Conservation (phyloP, 2,113 vertebrate genomes). For the Rostratula benghalensis region DNA sequence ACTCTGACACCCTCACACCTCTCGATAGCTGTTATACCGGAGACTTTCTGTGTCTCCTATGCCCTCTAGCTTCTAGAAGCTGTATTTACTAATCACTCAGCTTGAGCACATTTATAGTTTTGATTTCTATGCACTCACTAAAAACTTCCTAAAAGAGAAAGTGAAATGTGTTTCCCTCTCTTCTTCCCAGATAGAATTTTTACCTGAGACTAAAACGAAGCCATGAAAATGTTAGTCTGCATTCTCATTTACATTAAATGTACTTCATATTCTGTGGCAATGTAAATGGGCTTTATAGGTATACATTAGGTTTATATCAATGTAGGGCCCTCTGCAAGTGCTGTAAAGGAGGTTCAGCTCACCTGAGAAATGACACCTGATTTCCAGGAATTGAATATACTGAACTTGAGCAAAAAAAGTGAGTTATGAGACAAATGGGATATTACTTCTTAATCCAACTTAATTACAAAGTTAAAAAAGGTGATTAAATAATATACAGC, state of each 20-base stretch:
- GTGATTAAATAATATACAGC: background rate
- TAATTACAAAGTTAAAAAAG: background rate
- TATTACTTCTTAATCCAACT: background rate
- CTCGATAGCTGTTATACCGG: background rate
- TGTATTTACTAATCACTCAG: constrained; percentile 9
- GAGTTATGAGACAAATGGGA: background rate
- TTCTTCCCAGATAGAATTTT: background rate
- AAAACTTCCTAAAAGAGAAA: background rate
- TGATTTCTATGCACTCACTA: background rate
- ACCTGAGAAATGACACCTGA: background rate
- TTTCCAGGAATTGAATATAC: background rate
- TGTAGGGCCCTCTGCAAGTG: background rate
- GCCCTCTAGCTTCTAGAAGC: constrained; percentile 68
- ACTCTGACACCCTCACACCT: background rate
- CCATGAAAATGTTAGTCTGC: background rate
- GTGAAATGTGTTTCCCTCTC: background rate
- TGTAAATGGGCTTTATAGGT: background rate
- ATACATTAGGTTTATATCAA: background rate
- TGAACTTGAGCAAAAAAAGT: background rate
- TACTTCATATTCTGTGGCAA: background rate
- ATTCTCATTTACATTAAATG: background rate
- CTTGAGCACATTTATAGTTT: background rate
- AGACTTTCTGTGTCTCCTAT: constrained; percentile 36
- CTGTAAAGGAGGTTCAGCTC: background rate
- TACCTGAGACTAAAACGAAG: background rate